These are phyloP conservation scores for Oscheius sp. DNA, from an alignment of 2,888 invertebrate species.

Conservation along the genomic window DNA sequence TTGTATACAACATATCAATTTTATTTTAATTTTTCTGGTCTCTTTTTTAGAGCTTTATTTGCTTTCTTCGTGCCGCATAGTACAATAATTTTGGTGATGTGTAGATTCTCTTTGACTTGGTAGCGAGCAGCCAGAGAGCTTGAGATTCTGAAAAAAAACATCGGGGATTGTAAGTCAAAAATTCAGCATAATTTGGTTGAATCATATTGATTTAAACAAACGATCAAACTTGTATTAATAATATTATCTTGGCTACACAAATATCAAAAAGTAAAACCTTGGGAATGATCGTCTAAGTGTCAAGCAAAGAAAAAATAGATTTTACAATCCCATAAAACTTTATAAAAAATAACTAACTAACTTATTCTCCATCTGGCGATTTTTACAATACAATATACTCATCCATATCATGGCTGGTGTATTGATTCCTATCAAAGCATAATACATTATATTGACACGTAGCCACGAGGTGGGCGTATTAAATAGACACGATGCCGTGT, in stretches of 20 bases:
- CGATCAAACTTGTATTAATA: no score
- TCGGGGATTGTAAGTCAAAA: not conserved
- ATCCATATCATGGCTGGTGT: slow-evolving; percentile 14
- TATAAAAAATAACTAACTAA: no score
- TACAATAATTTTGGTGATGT: not conserved
- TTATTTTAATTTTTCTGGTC: no score
- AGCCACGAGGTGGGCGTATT: slow-evolving; percentile 13
- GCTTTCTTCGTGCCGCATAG: not conserved
- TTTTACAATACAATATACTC: not conserved
- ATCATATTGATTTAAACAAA: no score
- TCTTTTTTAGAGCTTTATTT: no score
- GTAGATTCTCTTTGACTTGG: slow-evolving; percentile 13
- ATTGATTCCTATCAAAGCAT: not conserved
- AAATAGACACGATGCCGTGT: slow-evolving; percentile 5
- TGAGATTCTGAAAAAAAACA: not conserved
- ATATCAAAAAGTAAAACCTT: not conserved
- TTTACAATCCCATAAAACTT: no score
- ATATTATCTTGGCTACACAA: no score
- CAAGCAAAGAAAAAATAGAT: no score
- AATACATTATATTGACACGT: slow-evolving; percentile 7
- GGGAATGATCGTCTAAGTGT: no score
- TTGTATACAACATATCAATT: no score
- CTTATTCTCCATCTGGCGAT: no score
- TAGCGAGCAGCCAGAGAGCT: not conserved
- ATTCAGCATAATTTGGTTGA: not conserved